Evolutionary conservation across 2,888 invertebrate species (phyloP), one percentile per base, ranked within the genome.

Genomic region (Adelphocoris suturalis): DNA sequence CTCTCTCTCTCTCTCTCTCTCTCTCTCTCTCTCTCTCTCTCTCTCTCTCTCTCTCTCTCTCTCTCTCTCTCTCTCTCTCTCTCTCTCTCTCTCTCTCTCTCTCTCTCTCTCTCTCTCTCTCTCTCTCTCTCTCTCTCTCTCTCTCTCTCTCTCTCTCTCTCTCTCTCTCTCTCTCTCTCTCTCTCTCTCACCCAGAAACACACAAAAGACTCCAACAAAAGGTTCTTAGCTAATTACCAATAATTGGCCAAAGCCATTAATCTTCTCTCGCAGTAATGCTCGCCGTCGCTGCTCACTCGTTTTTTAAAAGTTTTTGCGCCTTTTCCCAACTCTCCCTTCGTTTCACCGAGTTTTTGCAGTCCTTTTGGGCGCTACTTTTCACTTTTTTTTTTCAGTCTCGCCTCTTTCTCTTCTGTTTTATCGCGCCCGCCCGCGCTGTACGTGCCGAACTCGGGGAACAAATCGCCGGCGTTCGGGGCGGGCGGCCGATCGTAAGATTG

Each of bases 231-330:
- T 85, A 85, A 85, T 85, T 85, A 85, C 61, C 85, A 85, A 85
- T 85, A 85, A 85, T 85, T 85, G 85, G 85, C 61, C 55, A n/a
- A 85, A 85, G 55, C 85, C 85, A 85, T 85, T 85, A 85, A 85
- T 85, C 85, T 85, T 61, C 55, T 12, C 48, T 48, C 28, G 57
- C n/a, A n/a, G 85, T 52, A 85, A 85, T 46, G 78, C 46, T 78
- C 37, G 37, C 78, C 78, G 14, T 46, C 78, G 46, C 47, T 47
- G 78, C 46, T 68, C 11, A 46, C 46, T 76, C 14, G 78, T 46
- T 78, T 47, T 78, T 78, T 78, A 68, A 68, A 68, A 68, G 68
- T 68, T 68, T 68, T 68, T 68, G 19, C 68, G 68, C 68, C 23
- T 68, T 68, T 68, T 68, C 23, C 23, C 23, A 23, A 27, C 68